Conservation (phyloP, 2,888 invertebrate species). For the Yponomeuta evonymella region DNA sequence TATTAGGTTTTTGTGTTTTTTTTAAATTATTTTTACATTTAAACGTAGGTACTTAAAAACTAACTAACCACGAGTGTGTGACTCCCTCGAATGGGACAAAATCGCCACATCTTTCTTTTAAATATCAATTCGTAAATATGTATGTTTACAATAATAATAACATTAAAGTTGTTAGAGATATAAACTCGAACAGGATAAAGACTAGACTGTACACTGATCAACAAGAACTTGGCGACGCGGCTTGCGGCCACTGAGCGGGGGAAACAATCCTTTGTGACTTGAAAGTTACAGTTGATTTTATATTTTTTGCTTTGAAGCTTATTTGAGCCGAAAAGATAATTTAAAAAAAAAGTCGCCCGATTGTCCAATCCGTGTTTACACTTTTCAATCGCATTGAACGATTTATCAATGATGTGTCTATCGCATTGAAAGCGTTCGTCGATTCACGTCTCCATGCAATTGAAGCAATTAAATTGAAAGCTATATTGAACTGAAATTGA, state of each 20-base stretch:
- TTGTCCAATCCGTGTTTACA: no score
- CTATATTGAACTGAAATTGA: no score
- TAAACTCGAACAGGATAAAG: conserved; percentile 69
- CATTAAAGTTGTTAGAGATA: conserved; percentile 63
- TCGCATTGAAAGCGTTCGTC: no score
- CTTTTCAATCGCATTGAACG: no score
- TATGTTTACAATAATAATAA: conserved; percentile 27
- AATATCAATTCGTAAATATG: conserved; percentile 73
- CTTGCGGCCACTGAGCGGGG: not conserved
- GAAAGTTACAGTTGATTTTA: not conserved
- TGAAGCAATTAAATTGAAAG: no score
- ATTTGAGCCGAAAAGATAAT: no score
- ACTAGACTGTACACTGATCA: conserved; percentile 77
- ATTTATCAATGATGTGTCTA: no score
- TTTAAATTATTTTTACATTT: conserved; percentile 44
- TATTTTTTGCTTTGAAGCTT: no score
- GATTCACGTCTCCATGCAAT: no score
- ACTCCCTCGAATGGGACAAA: conserved; percentile 47
- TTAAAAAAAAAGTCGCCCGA: no score
- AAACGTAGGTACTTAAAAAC: conserved; percentile 62
- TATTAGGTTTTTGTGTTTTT: conserved; percentile 1
- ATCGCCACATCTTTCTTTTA: conserved; percentile 48
- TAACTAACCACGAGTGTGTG: conserved; percentile 71
- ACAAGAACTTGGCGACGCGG: conserved; percentile 50
- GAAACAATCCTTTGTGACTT: not conserved